phyloP scores from a whole-genome alignment of 2,888 invertebrate genomes.

The Eubasilissa splendida region DNA sequence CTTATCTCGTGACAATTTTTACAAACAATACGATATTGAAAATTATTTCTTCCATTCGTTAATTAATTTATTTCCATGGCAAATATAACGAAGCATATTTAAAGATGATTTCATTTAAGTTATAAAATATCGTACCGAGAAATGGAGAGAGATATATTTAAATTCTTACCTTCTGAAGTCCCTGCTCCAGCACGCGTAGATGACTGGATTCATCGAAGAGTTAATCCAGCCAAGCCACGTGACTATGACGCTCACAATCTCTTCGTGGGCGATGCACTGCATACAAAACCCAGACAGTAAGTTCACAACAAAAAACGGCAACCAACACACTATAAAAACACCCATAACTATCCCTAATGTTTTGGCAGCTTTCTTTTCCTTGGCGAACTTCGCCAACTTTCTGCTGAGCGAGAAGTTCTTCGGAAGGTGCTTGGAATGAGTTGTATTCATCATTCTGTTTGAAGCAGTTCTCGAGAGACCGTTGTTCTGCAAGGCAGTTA shows the following conservation, averaged over 20 bases:
- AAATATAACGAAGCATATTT: no score
- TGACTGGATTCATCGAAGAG: conserved; percentile 97
- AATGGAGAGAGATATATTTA: background rate
- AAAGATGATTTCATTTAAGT: no score
- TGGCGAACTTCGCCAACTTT: conserved; percentile 95
- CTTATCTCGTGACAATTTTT: no score
- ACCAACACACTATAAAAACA: conserved; percentile 96
- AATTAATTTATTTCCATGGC: no score
- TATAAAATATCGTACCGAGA: background rate
- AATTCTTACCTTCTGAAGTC: conserved; percentile 91
- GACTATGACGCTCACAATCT: conserved; percentile 89
- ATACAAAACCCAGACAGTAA: conserved; percentile 91
- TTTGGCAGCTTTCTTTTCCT: conserved; percentile 98
- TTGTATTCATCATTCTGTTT: conserved; percentile 76
- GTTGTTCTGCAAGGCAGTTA: conserved; percentile 85
- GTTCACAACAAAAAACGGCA: conserved; percentile 97
- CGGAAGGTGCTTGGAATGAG: conserved; percentile 77
- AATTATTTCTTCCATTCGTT: no score
- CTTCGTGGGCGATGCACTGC: conserved; percentile 89
- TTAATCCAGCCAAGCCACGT: conserved; percentile 98
- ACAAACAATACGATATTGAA: no score
- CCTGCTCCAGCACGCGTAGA: conserved; percentile 98
- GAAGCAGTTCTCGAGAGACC: conserved; percentile 81
- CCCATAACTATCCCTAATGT: conserved; percentile 98
- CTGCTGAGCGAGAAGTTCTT: conserved; percentile 95